Conservation (phyloP, 2,113 vertebrate genomes). For the Sinosuthora webbiana region DNA sequence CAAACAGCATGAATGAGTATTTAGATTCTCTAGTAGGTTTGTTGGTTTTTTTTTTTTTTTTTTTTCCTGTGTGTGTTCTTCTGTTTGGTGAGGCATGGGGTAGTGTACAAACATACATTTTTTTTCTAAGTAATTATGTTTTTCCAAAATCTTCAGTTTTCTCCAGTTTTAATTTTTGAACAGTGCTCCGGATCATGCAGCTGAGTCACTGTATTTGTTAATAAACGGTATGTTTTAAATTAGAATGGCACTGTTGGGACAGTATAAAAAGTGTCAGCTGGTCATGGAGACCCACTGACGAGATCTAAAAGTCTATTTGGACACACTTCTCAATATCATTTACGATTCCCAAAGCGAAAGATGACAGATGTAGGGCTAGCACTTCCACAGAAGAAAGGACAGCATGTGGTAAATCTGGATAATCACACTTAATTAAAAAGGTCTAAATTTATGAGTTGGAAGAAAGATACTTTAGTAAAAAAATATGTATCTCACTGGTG, state of each 20-base stretch:
- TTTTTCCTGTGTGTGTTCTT: background rate
- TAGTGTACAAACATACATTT: background rate
- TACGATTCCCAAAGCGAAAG: background rate
- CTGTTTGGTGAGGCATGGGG: background rate
- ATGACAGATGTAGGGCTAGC: background rate
- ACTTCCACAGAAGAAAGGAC: background rate
- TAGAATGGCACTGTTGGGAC: background rate
- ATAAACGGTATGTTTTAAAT: background rate
- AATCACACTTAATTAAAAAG: background rate
- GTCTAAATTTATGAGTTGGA: background rate
- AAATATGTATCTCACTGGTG: background rate
- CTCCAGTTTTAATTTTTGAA: background rate
- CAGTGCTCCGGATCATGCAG: background rate
- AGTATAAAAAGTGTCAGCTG: background rate
- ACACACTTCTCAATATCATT: background rate
- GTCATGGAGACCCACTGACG: fast-evolving
- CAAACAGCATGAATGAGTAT: constrained; percentile 41
- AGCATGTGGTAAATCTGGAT: background rate
- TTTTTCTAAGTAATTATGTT: background rate
- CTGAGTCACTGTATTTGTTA: background rate
- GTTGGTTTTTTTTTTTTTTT: background rate
- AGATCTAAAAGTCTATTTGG: background rate
- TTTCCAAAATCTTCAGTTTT: background rate
- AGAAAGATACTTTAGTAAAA: background rate
- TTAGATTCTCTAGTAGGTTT: background rate